phyloP scores from a whole-genome alignment of 2,888 invertebrate genomes.

The Spilarctia lutea region DNA sequence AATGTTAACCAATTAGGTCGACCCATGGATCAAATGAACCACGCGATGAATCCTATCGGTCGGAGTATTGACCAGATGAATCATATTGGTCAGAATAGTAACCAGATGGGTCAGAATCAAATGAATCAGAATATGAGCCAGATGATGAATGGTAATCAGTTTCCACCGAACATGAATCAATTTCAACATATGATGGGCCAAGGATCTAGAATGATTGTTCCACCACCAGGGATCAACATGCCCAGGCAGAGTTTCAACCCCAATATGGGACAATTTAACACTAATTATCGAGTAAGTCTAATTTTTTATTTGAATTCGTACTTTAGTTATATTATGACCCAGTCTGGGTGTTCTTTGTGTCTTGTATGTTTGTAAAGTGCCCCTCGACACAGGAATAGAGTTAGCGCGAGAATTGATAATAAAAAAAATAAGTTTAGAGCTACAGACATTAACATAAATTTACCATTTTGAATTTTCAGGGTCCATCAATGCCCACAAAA shows the following conservation, averaged over 20 bases:
- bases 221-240: conserved; percentile 77
- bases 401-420: neutral
- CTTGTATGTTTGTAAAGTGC: too few species aligned
- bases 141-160: conserved; percentile 74
- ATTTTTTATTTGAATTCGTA: neutral
- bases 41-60: conserved; percentile 59
- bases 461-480: conserved; percentile 54
- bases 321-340: neutral
- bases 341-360: neutral
- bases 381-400: too few species aligned
- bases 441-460: neutral
- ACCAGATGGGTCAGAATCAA: conserved; percentile 47
- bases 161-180: conserved; percentile 69
- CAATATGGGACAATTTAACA: conserved; percentile 73
- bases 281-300: conserved; percentile 80
- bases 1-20: conserved; percentile 48
- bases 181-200: conserved; percentile 75
- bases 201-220: conserved; percentile 71
- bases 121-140: conserved; percentile 60
- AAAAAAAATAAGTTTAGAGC: too few species aligned
- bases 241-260: conserved; percentile 76
- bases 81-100: conserved; percentile 56
- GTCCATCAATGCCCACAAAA: conserved; percentile 67
- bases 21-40: conserved; percentile 55
- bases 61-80: conserved; percentile 58